A percentile compares a stretch with the other conserved stretches of the same genome.
phyloP scores from a whole-genome alignment of 2,113 vertebrate genomes.

The Macroglossus sobrinus region DNA sequence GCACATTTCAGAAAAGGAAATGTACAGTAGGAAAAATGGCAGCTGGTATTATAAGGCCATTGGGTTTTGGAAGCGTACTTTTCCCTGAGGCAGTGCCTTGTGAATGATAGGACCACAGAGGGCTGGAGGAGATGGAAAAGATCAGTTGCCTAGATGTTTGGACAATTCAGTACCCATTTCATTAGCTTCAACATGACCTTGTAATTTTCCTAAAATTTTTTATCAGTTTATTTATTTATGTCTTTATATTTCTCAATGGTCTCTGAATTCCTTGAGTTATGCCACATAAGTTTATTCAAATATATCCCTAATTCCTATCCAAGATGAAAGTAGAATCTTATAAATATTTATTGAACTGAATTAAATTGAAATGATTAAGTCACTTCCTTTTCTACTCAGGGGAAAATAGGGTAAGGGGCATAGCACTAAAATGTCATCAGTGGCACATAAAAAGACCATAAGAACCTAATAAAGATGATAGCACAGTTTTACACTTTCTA shows the following conservation, averaged over 20 bases:
- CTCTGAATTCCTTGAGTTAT: background rate
- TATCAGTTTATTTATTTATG: background rate
- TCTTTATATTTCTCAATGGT: background rate
- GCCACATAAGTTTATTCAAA: background rate
- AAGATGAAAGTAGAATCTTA: background rate
- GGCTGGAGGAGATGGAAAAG: fast-evolving
- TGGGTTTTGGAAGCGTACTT: no score
- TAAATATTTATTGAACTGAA: background rate
- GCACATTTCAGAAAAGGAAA: background rate
- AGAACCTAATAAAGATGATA: background rate
- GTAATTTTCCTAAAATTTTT: background rate
- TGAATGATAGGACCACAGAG: fast-evolving
- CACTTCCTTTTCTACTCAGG: background rate
- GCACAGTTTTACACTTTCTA: background rate
- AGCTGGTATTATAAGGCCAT: fast-evolving
- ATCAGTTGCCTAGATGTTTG: fast-evolving
- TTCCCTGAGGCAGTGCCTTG: background rate
- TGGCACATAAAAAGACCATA: background rate
- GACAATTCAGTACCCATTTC: background rate
- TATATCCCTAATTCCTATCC: background rate
- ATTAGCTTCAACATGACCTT: background rate
- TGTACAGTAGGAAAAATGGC: fast-evolving
- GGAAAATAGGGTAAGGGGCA: background rate
- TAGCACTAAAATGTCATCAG: background rate
- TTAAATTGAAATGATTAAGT: background rate